Percentiles rank a stretch among this genome's conserved stretches.
These are phyloP conservation scores for Osmerus eperlanus DNA, from an alignment of 2,113 vertebrate species.

Conservation along the genomic window DNA sequence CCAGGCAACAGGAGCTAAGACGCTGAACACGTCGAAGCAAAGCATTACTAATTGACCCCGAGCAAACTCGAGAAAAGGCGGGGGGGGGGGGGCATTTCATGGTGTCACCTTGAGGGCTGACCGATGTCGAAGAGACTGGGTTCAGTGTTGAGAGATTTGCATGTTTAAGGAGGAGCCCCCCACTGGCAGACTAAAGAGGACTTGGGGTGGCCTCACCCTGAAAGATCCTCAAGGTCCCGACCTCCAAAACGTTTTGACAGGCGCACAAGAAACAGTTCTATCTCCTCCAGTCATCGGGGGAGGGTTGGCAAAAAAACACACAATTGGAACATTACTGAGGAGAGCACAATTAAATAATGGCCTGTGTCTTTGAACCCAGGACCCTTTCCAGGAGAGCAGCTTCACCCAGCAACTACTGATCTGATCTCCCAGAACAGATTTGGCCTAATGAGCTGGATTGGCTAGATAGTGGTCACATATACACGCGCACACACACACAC, in stretches of 20 bases:
- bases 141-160: constrained; percentile 43
- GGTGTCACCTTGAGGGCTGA: neutral
- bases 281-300: constrained; percentile 18
- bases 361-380: no score
- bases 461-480: no score
- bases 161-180: constrained; percentile 43
- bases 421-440: neutral
- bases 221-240: constrained; percentile 32
- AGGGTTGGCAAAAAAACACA: no score
- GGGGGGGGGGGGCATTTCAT: constrained; percentile 15
- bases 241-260: constrained; percentile 52
- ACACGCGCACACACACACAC: no score
- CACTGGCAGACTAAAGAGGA: constrained; percentile 43
- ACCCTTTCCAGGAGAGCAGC: no score
- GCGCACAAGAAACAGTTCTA: constrained; percentile 43
- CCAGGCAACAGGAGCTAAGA: constrained; percentile 1
- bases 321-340: neutral
- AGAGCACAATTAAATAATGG: neutral
- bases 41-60: constrained; percentile 31
- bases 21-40: constrained; percentile 32
- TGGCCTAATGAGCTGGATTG: neutral
- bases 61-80: constrained; percentile 24
- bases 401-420: neutral
- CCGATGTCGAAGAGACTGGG: constrained; percentile 6
- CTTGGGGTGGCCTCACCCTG: constrained; percentile 45